Evolutionary conservation across 2,113 vertebrate genomes (phyloP).

Genomic region (Petaurus breviceps): DNA sequence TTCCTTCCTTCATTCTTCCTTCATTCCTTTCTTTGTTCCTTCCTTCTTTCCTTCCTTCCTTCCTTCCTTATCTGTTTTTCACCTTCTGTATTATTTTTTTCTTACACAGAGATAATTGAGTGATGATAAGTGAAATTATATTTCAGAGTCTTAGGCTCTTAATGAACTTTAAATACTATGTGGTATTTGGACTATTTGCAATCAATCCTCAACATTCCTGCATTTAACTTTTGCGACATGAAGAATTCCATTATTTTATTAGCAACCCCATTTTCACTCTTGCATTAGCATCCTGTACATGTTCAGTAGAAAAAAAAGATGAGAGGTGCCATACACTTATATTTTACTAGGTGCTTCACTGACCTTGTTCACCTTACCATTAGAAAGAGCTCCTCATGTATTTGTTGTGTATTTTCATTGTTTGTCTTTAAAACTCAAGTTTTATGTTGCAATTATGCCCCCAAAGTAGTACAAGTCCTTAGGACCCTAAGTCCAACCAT

Average conservation of each 20-base stretch:
- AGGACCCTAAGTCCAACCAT: no score
- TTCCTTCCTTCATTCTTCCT: no score
- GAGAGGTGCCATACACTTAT: no score
- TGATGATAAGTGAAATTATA: neutral
- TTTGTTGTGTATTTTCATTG: no score
- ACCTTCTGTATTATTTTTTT: no score
- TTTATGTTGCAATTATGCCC: no score
- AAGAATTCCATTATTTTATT: neutral
- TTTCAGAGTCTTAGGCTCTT: neutral
- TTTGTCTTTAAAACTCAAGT: no score
- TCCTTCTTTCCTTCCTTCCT: neutral
- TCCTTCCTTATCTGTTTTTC: neutral
- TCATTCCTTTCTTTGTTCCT: no score
- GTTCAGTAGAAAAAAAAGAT: neutral
- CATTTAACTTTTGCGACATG: neutral
- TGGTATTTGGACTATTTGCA: neutral
- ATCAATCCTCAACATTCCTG: neutral
- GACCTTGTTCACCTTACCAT: neutral
- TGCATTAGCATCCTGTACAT: neutral
- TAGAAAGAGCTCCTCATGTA: neutral
- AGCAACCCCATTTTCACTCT: neutral
- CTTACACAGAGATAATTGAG: neutral
- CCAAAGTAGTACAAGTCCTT: no score
- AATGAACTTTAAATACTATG: neutral
- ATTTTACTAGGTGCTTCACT: neutral